phyloP scores from a whole-genome alignment of 2,797 vertebrate genomes.

The Benthosema pterotum region DNA sequence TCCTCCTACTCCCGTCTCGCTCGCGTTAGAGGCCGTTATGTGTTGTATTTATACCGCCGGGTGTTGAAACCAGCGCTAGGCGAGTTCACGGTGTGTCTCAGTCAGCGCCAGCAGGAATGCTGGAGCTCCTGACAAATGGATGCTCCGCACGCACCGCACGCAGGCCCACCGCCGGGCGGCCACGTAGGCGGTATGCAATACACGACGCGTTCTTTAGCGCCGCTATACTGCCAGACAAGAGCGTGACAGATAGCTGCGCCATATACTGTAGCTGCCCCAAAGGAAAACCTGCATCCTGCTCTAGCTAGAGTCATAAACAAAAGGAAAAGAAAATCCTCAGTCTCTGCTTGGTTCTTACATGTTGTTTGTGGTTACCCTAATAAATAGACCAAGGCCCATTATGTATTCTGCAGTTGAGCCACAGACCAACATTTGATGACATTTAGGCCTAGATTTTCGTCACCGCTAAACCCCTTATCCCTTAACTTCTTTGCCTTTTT shows the following conservation, averaged over 20 bases:
- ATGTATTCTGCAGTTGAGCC: too few relatives aligned
- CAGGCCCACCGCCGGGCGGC: constrained; percentile 19
- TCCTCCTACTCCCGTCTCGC: constrained; percentile 33
- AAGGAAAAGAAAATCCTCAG: constrained; percentile 14
- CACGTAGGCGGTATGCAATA: too few relatives aligned
- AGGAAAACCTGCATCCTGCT: constrained; percentile 38
- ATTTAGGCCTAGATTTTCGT: too few relatives aligned
- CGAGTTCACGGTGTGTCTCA: constrained; percentile 46
- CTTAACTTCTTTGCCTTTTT: too few relatives aligned
- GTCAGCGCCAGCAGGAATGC: constrained; percentile 47
- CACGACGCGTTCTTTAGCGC: constrained; percentile 29
- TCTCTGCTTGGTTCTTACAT: background rate
- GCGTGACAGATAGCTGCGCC: constrained; percentile 32
- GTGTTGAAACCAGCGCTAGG: constrained; percentile 44
- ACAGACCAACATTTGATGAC: too few relatives aligned
- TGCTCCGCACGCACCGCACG: constrained; percentile 35
- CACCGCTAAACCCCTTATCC: too few relatives aligned
- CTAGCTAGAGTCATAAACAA: constrained; percentile 17
- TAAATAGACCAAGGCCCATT: too few relatives aligned
- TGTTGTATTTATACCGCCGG: constrained; percentile 60
- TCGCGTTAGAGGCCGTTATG: constrained; percentile 40
- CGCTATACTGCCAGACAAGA: constrained; percentile 13
- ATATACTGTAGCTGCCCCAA: constrained; percentile 5
- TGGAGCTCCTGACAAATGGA: constrained; percentile 62
- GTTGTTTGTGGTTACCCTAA: constrained; percentile 12